Evolutionary conservation across 2,797 vertebrate species (phyloP).

Genomic region (Thalassophryne amazonica): DNA sequence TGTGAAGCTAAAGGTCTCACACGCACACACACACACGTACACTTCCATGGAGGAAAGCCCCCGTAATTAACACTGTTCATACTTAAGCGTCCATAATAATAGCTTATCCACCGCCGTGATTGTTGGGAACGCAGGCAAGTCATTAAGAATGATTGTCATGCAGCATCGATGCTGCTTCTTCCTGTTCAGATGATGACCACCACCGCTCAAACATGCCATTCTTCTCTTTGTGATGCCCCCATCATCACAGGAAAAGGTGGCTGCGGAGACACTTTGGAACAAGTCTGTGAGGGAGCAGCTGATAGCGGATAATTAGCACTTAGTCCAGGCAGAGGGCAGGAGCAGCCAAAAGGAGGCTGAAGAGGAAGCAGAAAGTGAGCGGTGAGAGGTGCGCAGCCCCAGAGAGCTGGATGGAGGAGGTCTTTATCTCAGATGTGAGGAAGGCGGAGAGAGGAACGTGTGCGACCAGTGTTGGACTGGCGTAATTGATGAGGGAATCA

Average conservation of each 20-base stretch:
- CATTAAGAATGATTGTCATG: conserved; percentile 63
- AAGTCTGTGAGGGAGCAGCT: background rate
- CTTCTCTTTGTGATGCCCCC: conserved; percentile 11
- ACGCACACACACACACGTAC: background rate
- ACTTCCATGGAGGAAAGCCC: background rate
- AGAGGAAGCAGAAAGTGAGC: conserved; percentile 60
- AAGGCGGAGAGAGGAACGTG: conserved; percentile 93
- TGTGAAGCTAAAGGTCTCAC: conserved; percentile 22
- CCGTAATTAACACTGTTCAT: conserved; percentile 45
- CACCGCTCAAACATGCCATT: background rate
- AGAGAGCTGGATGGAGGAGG: conserved; percentile 81
- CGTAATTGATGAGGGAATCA: conserved; percentile 93
- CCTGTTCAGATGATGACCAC: too few relatives aligned
- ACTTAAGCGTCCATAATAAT: conserved; percentile 40
- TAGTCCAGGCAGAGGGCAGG: conserved; percentile 15
- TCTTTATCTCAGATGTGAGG: conserved; percentile 84
- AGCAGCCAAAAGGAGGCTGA: conserved; percentile 39
- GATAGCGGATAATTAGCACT: background rate
- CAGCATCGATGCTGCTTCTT: background rate
- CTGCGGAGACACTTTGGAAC: too few relatives aligned
- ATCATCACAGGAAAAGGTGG: background rate
- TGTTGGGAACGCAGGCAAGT: conserved; percentile 54
- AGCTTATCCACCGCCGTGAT: conserved; percentile 53
- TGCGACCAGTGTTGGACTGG: conserved; percentile 90
- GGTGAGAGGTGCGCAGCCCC: conserved; percentile 14